phyloP scores from a whole-genome alignment of 2,113 vertebrate genomes.

The Pelodiscus sinensis region DNA sequence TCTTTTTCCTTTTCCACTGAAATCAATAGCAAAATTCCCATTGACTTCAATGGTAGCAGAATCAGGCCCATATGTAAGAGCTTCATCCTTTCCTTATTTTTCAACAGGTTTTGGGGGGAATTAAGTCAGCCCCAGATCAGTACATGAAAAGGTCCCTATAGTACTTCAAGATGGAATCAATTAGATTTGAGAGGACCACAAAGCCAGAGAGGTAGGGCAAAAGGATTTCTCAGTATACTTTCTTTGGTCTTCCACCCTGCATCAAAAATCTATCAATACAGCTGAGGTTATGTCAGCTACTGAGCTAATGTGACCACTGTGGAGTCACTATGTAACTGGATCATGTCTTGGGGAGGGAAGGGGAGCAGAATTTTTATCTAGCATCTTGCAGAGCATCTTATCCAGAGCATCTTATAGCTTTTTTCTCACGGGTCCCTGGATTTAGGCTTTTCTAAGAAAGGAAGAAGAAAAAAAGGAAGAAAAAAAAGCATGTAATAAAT shows the following conservation, averaged over 20 bases:
- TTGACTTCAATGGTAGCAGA: neutral
- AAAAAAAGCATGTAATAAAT: neutral
- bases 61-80: neutral
- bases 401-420: neutral
- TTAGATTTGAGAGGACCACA: neutral
- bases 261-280: neutral
- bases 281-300: neutral
- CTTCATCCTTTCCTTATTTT: neutral
- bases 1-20: neutral
- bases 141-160: neutral
- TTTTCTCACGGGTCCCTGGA: constrained; percentile 26
- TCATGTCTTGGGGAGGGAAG: neutral
- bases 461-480: constrained; percentile 7
- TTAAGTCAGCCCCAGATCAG: neutral
- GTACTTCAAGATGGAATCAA: neutral
- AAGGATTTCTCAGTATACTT: neutral
- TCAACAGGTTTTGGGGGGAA: neutral
- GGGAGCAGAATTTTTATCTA: constrained; percentile 37
- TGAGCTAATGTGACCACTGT: neutral
- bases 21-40: neutral
- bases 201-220: neutral
- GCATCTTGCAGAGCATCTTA: constrained; percentile 8
- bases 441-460: constrained; percentile 44
- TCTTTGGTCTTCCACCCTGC: neutral
- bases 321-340: constrained; percentile 1